These are phyloP conservation scores for Ptilorrhoa leucosticta DNA, from an alignment of 2,113 vertebrate genomes.

Conservation along the genomic window DNA sequence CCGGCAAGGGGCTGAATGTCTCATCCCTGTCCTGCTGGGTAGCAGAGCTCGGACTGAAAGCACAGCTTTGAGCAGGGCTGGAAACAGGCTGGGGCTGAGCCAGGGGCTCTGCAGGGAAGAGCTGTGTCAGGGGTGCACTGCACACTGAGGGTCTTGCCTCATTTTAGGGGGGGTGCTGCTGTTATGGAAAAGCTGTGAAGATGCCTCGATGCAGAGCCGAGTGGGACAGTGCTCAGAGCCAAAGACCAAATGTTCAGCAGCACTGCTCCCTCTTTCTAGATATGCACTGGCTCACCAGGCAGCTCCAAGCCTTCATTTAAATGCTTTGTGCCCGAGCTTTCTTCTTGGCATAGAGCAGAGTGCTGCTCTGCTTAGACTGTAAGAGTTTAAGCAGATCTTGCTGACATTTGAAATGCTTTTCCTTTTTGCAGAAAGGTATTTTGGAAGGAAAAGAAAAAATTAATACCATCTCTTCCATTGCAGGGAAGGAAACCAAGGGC, in stretches of 20 bases:
- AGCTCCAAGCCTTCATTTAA: not conserved
- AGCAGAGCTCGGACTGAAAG: not conserved
- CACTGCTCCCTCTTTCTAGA: not conserved
- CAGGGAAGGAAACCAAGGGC: not conserved
- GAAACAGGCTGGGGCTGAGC: not conserved
- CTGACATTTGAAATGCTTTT: constrained; percentile 20
- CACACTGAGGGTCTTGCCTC: not conserved
- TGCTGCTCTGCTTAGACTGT: not conserved
- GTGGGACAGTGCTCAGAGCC: not conserved
- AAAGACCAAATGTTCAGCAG: not conserved
- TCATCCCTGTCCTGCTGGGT: not conserved
- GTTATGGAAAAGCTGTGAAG: not conserved
- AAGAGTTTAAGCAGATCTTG: constrained; percentile 14
- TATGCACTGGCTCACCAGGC: not conserved
- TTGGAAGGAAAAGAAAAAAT: not conserved
- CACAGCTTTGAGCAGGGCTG: not conserved
- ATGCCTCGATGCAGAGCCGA: not conserved
- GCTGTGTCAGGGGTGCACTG: not conserved
- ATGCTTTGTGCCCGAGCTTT: not conserved
- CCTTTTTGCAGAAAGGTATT: constrained; percentile 10
- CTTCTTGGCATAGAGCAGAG: not conserved
- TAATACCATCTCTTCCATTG: not conserved
- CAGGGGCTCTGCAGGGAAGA: not conserved
- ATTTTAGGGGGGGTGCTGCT: not conserved
- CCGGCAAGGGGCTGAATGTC: not conserved